Conservation (phyloP, 2,797 vertebrate genomes). For the Myripristis murdjan region DNA sequence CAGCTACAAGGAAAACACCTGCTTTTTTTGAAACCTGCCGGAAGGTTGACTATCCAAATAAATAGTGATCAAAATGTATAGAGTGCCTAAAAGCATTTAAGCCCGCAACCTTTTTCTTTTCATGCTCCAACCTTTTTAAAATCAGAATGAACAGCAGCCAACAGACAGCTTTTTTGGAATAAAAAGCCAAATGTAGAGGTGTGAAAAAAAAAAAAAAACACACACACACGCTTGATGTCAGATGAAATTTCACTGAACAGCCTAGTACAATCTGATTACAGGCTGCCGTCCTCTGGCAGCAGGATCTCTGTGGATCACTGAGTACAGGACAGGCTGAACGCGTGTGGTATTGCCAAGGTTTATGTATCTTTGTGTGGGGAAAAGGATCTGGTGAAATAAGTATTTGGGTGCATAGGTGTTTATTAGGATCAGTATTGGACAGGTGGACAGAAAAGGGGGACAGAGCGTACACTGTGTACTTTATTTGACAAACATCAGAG, state of each 20-base stretch:
- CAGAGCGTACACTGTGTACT: constrained; percentile 1
- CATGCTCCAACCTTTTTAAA: constrained; percentile 36
- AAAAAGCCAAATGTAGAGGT: constrained; percentile 65
- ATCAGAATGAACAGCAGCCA: constrained; percentile 45
- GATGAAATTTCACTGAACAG: constrained; percentile 77
- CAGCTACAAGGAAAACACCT: too few relatives aligned
- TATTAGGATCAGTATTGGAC: constrained; percentile 11
- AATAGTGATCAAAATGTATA: too few relatives aligned
- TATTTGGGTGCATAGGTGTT: constrained; percentile 27
- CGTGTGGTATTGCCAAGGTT: constrained; percentile 47
- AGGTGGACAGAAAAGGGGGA: constrained; percentile 28
- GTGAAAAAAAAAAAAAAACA: constrained; percentile 71
- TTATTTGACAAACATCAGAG: background rate
- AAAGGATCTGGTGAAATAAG: constrained; percentile 21
- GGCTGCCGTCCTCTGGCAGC: constrained; percentile 70
- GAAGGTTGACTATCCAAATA: too few relatives aligned
- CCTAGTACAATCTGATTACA: constrained; percentile 69
- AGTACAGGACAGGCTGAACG: constrained; percentile 71
- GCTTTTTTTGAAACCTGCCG: too few relatives aligned
- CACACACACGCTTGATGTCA: constrained; percentile 76
- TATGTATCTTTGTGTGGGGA: background rate
- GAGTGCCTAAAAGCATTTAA: background rate
- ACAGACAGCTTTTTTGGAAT: constrained; percentile 69
- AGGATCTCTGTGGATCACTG: constrained; percentile 63
- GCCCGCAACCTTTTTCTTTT: constrained; percentile 1